Evolutionary conservation across 2,797 vertebrate species (phyloP).

Genomic region (Onychomys torridus): DNA sequence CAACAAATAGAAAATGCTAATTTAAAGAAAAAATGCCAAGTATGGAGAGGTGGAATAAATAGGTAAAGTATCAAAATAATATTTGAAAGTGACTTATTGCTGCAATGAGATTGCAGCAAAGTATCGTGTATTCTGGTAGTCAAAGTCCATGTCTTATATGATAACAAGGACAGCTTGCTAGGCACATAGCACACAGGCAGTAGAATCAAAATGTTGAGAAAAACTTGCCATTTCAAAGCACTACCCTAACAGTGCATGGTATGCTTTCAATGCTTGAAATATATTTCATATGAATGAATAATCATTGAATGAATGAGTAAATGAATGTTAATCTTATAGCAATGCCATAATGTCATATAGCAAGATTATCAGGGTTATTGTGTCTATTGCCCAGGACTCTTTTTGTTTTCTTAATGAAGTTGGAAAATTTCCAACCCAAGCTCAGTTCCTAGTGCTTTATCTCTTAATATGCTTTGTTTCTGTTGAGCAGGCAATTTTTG

Average conservation of each 20-base stretch:
- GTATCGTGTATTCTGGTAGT: background rate
- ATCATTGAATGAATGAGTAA: background rate
- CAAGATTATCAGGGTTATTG: background rate
- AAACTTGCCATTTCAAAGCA: background rate
- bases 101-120: background rate
- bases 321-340: background rate
- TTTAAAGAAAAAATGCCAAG: slow-evolving; percentile 54
- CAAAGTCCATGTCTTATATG: background rate
- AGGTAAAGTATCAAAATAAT: slow-evolving; percentile 42
- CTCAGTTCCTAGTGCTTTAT: slow-evolving; percentile 58
- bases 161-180: background rate
- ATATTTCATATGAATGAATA: background rate
- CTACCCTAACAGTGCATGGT: background rate
- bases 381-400: background rate
- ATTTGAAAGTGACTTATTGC: slow-evolving; percentile 47
- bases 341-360: background rate
- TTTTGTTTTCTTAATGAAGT: slow-evolving; percentile 55
- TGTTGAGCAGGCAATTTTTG: slow-evolving; percentile 67
- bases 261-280: background rate
- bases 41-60: background rate
- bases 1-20: slow-evolving; percentile 61
- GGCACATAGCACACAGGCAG: background rate
- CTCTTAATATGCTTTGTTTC: slow-evolving; percentile 63
- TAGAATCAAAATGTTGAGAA: background rate
- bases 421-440: slow-evolving; percentile 12